A percentile compares a stretch with the other conserved stretches of the same genome.
Evolutionary conservation across 2,113 vertebrate species (phyloP).

Genomic region (Scomber japonicus): DNA sequence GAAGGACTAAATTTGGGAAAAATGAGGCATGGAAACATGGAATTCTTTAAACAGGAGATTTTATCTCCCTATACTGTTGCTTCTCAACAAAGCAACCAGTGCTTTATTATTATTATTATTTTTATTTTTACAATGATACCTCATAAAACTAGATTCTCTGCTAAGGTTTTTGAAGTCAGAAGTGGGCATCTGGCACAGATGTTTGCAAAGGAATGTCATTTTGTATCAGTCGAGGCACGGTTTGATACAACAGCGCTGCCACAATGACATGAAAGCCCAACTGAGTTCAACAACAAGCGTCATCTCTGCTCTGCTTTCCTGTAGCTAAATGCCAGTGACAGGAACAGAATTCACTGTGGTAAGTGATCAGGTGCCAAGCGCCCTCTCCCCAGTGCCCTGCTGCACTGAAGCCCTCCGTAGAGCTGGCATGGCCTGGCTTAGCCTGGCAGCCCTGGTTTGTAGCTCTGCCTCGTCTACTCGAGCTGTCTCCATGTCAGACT

Average conservation of each 20-base stretch:
- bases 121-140: not conserved
- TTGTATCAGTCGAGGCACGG: slow-evolving; percentile 45
- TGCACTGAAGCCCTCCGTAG: slow-evolving; percentile 62
- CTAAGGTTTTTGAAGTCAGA: slow-evolving; percentile 21
- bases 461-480: slow-evolving; percentile 58
- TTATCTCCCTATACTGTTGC: slow-evolving; percentile 24
- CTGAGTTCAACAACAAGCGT: slow-evolving; percentile 65
- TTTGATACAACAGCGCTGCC: slow-evolving; percentile 46
- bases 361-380: slow-evolving; percentile 78
- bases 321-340: slow-evolving; percentile 74
- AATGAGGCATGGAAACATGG: slow-evolving; percentile 38
- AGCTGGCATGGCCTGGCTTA: slow-evolving; percentile 62
- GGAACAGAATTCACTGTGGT: slow-evolving; percentile 75
- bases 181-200: slow-evolving; percentile 41
- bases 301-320: slow-evolving; percentile 67
- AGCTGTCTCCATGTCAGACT: slow-evolving; percentile 67
- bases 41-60: slow-evolving; percentile 42
- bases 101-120: no score
- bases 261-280: slow-evolving; percentile 62
- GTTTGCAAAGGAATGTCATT: slow-evolving; percentile 60
- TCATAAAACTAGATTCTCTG: slow-evolving; percentile 7
- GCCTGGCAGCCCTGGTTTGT: slow-evolving; percentile 58
- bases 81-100: slow-evolving; percentile 15
- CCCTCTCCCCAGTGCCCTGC: slow-evolving; percentile 62
- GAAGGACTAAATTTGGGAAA: slow-evolving; percentile 67